Evolutionary conservation across 2,888 invertebrate genomes (phyloP).

Genomic region (Atherix ibis): DNA sequence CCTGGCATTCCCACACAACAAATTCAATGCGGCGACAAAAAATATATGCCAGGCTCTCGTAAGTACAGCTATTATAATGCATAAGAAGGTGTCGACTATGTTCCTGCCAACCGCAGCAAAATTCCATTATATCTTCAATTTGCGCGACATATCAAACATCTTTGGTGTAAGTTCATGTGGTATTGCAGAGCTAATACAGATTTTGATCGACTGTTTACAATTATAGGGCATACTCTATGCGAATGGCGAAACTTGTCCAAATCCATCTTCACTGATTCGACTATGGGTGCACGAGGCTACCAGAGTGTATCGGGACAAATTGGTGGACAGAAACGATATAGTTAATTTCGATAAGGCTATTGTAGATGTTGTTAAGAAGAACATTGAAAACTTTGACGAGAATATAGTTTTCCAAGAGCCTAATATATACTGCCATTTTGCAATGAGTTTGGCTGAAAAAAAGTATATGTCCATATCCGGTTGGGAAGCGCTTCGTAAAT

Average conservation of each 20-base stretch:
- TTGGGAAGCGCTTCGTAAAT: conserved; percentile 52
- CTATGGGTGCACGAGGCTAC: conserved; percentile 83
- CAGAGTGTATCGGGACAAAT: conserved; percentile 81
- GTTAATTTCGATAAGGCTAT: conserved; percentile 56
- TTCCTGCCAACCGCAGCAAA: conserved; percentile 89
- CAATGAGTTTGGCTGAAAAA: conserved; percentile 77
- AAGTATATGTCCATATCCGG: conserved; percentile 70
- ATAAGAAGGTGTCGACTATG: conserved; percentile 52
- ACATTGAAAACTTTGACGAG: conserved; percentile 58
- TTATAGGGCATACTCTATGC: conserved; percentile 71
- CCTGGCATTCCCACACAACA: conserved; percentile 44
- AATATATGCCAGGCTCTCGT: conserved; percentile 48
- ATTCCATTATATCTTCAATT: conserved; percentile 88
- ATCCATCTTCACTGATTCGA: conserved; percentile 53
- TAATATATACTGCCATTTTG: conserved; percentile 83
- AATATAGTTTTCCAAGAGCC: conserved; percentile 54
- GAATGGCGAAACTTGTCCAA: conserved; percentile 56
- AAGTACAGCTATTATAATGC: conserved; percentile 56
- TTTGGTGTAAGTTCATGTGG: conserved; percentile 61
- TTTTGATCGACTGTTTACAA: no score
- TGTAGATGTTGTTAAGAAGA: conserved; percentile 62
- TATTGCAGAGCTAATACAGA: no score
- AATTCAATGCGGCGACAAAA: conserved; percentile 44
- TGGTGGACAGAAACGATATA: conserved; percentile 66
- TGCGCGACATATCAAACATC: conserved; percentile 82